phyloP scores from a whole-genome alignment of 37 sponge, comb jelly and placozoan genomes.

The Bolinopsis microptera region DNA sequence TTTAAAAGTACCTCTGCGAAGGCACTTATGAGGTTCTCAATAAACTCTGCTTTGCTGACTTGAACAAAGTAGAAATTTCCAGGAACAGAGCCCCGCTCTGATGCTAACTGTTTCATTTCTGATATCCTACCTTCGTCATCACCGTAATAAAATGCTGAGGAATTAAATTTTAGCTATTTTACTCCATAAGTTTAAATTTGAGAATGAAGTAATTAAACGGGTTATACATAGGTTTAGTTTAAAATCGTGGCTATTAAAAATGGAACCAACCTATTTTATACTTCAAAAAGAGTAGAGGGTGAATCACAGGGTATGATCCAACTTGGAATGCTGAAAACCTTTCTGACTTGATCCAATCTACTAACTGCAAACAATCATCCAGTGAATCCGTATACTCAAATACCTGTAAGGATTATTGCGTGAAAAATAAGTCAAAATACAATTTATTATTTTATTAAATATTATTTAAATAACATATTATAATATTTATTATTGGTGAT shows the following conservation, averaged over 20 bases:
- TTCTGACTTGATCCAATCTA: constrained; percentile 47
- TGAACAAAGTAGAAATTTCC: constrained; percentile 19
- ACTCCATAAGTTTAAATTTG: too few relatives aligned
- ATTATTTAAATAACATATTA: too few relatives aligned
- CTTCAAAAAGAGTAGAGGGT: constrained; percentile 12
- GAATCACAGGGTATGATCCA: constrained; percentile 50
- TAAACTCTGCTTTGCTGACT: constrained; percentile 39
- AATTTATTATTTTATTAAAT: too few relatives aligned
- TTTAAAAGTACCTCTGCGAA: constrained; percentile 54
- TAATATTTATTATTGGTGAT: too few relatives aligned
- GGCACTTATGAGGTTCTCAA: constrained; percentile 46
- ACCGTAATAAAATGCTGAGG: constrained; percentile 35
- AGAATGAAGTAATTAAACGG: too few relatives aligned
- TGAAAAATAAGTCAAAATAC: too few relatives aligned
- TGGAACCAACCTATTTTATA: constrained; percentile 51
- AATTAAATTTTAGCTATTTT: neutral
- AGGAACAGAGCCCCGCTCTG: neutral
- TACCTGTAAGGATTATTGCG: too few relatives aligned
- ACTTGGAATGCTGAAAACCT: neutral
- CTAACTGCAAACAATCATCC: neutral
- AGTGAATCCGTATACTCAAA: neutral
- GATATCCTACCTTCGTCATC: neutral
- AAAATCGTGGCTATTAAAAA: too few relatives aligned
- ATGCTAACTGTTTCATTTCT: constrained; percentile 10
- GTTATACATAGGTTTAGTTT: too few relatives aligned